Evolutionary conservation across 2,797 vertebrate genomes (phyloP), one percentile per base, ranked within the genome.

Genomic region (Oryzias dopingdopingensis): DNA sequence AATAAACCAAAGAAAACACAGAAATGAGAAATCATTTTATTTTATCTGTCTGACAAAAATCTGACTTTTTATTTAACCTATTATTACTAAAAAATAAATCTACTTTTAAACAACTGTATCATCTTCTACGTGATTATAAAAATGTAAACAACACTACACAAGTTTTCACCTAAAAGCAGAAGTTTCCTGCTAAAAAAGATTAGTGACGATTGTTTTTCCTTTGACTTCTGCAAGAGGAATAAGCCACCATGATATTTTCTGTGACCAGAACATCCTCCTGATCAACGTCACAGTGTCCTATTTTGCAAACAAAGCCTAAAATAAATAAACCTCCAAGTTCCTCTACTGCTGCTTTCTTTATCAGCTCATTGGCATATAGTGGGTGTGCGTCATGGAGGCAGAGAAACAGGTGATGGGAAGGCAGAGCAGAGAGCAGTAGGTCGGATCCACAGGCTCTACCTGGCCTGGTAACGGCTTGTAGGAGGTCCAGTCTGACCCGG

Each of bases 351-450:
- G 8, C 23, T 15, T 49, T 2, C 2, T 22, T 41, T 42, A 5
- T 23, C 44, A 20, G 17, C 22, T 50, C 4, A 4, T 4, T 26
- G 29, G 29, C 8, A 32, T 32, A 2, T 7, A 37, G 32, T 37
- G 10, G 10, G 32, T 12, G 20, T 5, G 5, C 10, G 42, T 91
- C 92, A 97, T 0, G 88, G 89, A 89, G 59, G 94, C 92, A 0
- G 93, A 94, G 90, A 99, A 99, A 6, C 94, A 95, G 78, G 91
- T 92, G 72, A 99, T 90, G 68, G 96, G 96, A 41, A 99, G 91
- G 79, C 96, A 99, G 71, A 98, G 93, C 62, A 98, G 91, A 40
- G 96, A 97, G 69, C 94, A 94, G 88, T 93, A 92, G 58, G 94
- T 91, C 0, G 91, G 87, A 52, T 91, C 79, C 0, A 88, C 42